Base-by-base conservation (phyloP, 2,797 vertebrate genomes). In the Melanotaenia parkinsoni region DNA sequence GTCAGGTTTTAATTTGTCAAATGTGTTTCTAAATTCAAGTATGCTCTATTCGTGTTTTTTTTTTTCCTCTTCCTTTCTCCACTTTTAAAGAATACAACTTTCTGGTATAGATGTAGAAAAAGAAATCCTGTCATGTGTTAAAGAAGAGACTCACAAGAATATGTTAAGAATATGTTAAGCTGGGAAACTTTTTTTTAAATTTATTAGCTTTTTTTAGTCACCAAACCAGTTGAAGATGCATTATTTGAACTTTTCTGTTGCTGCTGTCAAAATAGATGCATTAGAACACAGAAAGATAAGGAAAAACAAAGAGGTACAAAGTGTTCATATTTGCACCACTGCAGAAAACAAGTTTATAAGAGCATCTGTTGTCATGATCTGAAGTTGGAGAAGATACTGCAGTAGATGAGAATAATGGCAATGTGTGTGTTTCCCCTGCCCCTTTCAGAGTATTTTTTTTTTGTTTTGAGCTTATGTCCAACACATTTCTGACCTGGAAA, bases 301-400 rank as follows among this genome's bases (percentile, higher is more conserved):
- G 54, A 65, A 66, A 82, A 83, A 82, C 73, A 86, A 82, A 77
- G 43, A 79, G 40, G 35, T 50, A 62, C 73, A 82, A 80, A 86
- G 78, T 67, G 70, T 79, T 86, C 78, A 80, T 71, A 64, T 75
- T 65, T 74, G 70, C 47, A 61, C 63, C 54, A 64, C 70, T 79
- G 70, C 77, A 83, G 62, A 84, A 72, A 72, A 54, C 3, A 43
- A 81, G 53, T 87, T 82, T 83, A 81, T 86, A 77, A 80, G 74
- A 82, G 69, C 75, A 81, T 90, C 76, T 89, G 80, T 77, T 86
- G 74, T 79, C 24, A 40, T 60, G 64, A 60, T 79, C 58, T 74
- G 56, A 84, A 73, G 78, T 80, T 76, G 76, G 59, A 86, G 72
- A 73, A 61, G 73, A 43, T 67, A 5, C 68, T 64, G 76, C 74